Evolutionary conservation across 1,140 invertebrate genomes (phyloP).

Genomic region (Brevipalpus yothersi): DNA sequence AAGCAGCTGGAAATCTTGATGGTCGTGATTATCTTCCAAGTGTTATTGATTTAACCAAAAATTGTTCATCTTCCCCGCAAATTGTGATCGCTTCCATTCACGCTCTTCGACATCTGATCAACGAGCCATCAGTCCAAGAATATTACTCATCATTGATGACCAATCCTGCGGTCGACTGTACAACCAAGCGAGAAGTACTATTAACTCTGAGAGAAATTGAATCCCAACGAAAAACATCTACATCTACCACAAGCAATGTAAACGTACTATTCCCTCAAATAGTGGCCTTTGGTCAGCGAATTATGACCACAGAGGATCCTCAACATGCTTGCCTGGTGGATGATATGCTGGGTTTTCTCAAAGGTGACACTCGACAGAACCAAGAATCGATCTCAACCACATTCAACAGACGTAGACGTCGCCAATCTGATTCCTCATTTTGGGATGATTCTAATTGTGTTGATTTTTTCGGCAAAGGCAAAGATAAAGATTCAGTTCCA

Average conservation of each 20-base stretch:
- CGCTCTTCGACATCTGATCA: neutral
- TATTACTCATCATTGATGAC: neutral
- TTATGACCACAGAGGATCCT: neutral
- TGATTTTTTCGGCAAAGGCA: neutral
- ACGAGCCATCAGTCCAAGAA: neutral
- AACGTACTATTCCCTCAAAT: neutral
- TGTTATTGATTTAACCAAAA: neutral
- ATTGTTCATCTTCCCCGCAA: neutral
- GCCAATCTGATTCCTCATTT: neutral
- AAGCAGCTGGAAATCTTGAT: conserved; percentile 8
- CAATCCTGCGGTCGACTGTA: neutral
- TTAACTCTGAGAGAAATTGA: neutral
- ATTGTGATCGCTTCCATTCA: neutral
- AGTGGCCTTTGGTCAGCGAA: neutral
- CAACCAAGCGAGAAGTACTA: neutral
- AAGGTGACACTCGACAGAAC: neutral
- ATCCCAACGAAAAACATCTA: neutral
- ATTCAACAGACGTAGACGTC: neutral
- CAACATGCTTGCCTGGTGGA: neutral
- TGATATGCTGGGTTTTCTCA: neutral
- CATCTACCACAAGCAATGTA: neutral
- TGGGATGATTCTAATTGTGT: conserved; percentile 1
- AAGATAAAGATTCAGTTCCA: neutral
- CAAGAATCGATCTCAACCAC: neutral
- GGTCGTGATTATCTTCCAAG: neutral